Evolutionary conservation across 2,888 invertebrate species (phyloP).

Genomic region (Anticlea derivata): DNA sequence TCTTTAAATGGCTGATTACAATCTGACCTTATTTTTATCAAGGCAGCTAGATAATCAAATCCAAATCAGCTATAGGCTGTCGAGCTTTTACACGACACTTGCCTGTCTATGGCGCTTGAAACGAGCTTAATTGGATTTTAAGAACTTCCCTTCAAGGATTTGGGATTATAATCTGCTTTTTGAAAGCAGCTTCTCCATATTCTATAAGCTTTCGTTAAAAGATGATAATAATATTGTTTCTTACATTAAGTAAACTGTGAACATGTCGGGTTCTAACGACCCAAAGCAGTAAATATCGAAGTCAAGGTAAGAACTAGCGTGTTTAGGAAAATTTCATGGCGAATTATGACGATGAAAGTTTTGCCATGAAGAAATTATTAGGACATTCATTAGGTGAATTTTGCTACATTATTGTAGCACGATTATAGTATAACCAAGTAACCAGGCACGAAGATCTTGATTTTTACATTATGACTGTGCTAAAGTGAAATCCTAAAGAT

Average conservation of each 20-base stretch:
- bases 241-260: not conserved
- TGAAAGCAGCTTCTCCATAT: not conserved
- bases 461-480: not conserved
- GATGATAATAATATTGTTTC: not conserved
- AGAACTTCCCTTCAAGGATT: slow-evolving; percentile 3
- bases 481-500: not conserved
- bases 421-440: slow-evolving; percentile 13
- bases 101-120: slow-evolving; percentile 9
- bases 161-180: slow-evolving; percentile 1
- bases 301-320: slow-evolving; percentile 21
- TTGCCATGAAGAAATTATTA: slow-evolving; percentile 23
- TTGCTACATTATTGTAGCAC: slow-evolving; percentile 17
- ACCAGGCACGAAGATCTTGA: slow-evolving; percentile 12
- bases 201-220: too few relatives aligned
- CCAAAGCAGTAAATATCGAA: not conserved
- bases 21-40: slow-evolving; percentile 26
- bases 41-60: slow-evolving; percentile 33
- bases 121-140: slow-evolving; percentile 19
- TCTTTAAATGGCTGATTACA: not conserved
- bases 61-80: slow-evolving; percentile 24
- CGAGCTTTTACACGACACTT: slow-evolving; percentile 25
- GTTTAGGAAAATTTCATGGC: slow-evolving; percentile 14
- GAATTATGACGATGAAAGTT: slow-evolving; percentile 21
- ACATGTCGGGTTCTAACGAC: not conserved
- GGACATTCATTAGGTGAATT: slow-evolving; percentile 19